A percentile compares a stretch with the other conserved stretches of the same genome.
phyloP scores from a whole-genome alignment of 1,140 invertebrate genomes.

The Rhynchophorus ferrugineus region DNA sequence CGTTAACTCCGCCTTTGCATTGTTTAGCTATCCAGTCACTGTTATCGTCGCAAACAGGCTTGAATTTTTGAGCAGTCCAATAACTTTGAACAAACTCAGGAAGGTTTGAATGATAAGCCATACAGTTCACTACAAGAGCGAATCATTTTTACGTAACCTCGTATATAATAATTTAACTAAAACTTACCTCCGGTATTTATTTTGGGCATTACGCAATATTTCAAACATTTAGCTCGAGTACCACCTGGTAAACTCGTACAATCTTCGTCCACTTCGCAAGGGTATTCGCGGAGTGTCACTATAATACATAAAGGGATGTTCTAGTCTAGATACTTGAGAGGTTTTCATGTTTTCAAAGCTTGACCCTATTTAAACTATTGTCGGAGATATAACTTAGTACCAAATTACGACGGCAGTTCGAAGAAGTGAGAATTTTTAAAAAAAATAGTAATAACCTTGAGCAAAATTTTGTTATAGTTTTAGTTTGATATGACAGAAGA shows the following conservation, averaged over 20 bases:
- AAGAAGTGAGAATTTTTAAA: no score
- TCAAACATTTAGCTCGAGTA: slow-evolving; percentile 3
- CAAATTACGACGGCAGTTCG: no score
- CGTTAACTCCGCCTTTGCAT: slow-evolving; percentile 50
- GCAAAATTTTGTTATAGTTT: no score
- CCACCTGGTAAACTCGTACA: neutral
- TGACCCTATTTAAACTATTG: no score
- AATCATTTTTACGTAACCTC: neutral
- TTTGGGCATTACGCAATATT: slow-evolving; percentile 11
- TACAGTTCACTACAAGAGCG: slow-evolving; percentile 18
- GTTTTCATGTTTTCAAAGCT: no score
- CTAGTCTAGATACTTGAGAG: no score
- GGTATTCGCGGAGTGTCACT: neutral
- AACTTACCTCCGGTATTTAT: slow-evolving; percentile 1
- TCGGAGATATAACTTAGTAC: no score
- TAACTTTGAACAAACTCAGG: slow-evolving; percentile 10
- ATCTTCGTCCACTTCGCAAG: slow-evolving; percentile 6
- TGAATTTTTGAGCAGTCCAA: slow-evolving; percentile 31
- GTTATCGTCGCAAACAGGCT: slow-evolving; percentile 45
- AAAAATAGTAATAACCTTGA: no score
- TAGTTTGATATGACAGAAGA: no score
- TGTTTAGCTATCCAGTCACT: slow-evolving; percentile 49
- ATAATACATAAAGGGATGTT: neutral
- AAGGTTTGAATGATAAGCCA: slow-evolving; percentile 23
- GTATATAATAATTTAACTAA: neutral